Evolutionary conservation across 2,888 invertebrate species (phyloP).

Genomic region (Pediacus dermestoides): DNA sequence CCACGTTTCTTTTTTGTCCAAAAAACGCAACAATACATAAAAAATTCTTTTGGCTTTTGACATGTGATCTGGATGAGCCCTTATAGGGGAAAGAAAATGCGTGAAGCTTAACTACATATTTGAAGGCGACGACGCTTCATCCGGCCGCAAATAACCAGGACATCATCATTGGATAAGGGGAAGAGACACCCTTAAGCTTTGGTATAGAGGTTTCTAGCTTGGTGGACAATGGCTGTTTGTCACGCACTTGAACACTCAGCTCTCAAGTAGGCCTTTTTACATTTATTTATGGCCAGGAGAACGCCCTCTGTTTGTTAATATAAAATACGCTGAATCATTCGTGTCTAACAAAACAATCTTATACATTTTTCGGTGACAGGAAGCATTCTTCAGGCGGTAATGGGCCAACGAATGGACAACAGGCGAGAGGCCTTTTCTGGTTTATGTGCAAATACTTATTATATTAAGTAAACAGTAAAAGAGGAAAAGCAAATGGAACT

Average conservation of each 20-base stretch:
- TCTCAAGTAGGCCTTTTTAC: constrained; percentile 20
- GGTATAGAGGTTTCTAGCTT: constrained; percentile 7
- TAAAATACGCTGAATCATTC: constrained; percentile 2
- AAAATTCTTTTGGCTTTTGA: no score
- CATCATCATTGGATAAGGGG: constrained; percentile 6
- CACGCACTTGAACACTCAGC: constrained; percentile 27
- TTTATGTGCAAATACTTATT: no score
- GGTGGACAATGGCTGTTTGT: constrained; percentile 32
- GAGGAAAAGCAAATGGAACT: no score
- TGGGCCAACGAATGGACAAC: no score
- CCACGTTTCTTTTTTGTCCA: no score
- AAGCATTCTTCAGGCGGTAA: no score
- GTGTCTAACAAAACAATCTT: no score
- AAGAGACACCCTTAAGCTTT: background rate
- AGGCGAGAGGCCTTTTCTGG: no score
- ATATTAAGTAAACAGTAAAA: no score
- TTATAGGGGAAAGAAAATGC: constrained; percentile 3
- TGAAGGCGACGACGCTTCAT: constrained; percentile 8
- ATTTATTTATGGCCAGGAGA: constrained; percentile 24
- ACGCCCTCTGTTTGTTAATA: background rate
- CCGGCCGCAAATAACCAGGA: constrained; percentile 13
- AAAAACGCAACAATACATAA: no score
- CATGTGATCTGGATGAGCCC: constrained; percentile 4
- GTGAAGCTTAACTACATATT: constrained; percentile 8
- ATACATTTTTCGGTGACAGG: no score